Evolutionary conservation across 2,797 vertebrate genomes (phyloP).

Genomic region (Rhincodon typus): DNA sequence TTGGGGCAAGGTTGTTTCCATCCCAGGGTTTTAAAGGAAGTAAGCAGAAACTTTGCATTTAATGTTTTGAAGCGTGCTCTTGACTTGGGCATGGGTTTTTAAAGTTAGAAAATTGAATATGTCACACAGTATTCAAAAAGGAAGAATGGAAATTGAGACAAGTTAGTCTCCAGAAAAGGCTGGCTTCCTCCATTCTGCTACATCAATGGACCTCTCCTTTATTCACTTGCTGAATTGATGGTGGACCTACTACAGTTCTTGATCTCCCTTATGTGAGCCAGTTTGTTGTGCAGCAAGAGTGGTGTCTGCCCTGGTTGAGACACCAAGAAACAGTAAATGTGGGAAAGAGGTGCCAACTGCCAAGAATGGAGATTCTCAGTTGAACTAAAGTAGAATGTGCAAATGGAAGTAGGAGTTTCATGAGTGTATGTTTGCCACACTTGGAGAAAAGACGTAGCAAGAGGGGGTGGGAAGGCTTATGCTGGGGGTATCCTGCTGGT

Average conservation of each 20-base stretch:
- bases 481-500: neutral
- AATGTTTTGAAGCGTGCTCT: neutral
- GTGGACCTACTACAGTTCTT: neutral
- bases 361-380: neutral
- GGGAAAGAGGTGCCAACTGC: neutral
- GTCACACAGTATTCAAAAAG: neutral
- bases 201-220: neutral
- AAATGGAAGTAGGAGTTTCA: too few species aligned
- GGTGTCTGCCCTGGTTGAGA: neutral
- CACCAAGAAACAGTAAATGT: neutral
- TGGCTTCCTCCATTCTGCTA: neutral
- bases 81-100: neutral
- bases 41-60: neutral
- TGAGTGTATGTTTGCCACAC: neutral
- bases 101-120: neutral
- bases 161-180: neutral
- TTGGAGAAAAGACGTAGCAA: neutral
- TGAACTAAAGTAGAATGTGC: neutral
- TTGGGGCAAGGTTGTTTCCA: neutral
- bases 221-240: neutral
- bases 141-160: neutral
- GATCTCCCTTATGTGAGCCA: neutral
- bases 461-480: neutral
- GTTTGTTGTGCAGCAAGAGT: neutral
- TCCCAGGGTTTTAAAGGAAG: too few species aligned